Evolutionary conservation across 2,888 invertebrate genomes (phyloP), one percentile per base, ranked within the genome.

Genomic region (Cecidostiba fungosa): DNA sequence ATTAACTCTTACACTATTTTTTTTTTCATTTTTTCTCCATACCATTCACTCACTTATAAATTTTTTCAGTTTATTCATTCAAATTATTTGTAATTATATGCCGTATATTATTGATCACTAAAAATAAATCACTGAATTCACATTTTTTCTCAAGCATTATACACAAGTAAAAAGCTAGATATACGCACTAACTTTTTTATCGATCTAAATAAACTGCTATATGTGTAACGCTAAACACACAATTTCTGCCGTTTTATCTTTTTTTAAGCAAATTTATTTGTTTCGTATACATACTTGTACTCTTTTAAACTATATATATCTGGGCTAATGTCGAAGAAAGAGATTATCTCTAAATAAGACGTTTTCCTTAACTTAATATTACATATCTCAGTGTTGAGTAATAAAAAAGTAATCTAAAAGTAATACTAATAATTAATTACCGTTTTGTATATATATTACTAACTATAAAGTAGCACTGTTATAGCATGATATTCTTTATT

Each of bases 1-100:
- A 62, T 62, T 59, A 59, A 83, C 14, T 39, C 32, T 47, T 59
- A 91, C 91, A 91, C 90, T 91, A 91, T 91, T 91, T 90, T 43
- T 91, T 90, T 43, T 83, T 70, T 78, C 32, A 23, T 0, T n/a
- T 74, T 89, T 89, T 85, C 88, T 86, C 79, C 69, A 77, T 70
- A 76, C 29, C 50, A 74, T 47, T 43, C 26, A 47, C 14, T 26
- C 23, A 47, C 23, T 29, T 47, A 12, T 19, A 50, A 59, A 26
- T 12, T 23, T 47, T 50, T 26, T 47, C 14, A 14, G 10, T 74
- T 73, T 43, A 43, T n/a, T n/a, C 1, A 54, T 54, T 59, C 66
- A 1, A 76, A 6, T 74, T 50, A 23, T 54, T 39, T 76, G 54
- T 77, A 26, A 26, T 47, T 76, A 32, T 66, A 5, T 10, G 5